Evolutionary conservation across 2,113 vertebrate species (phyloP).

Genomic region (Embiotoca jacksoni): DNA sequence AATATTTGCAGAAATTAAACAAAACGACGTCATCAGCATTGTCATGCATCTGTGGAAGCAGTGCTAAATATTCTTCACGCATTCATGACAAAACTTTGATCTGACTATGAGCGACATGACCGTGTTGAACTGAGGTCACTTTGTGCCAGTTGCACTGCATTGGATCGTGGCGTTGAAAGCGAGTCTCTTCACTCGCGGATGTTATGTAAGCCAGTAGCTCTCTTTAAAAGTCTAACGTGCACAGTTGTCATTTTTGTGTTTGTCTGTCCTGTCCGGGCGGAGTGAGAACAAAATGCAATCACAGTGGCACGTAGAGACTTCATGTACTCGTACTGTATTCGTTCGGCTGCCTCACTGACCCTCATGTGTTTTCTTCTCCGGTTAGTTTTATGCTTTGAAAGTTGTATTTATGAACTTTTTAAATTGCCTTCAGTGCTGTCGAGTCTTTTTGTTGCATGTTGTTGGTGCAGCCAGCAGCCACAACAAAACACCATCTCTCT

Average conservation of each 20-base stretch:
- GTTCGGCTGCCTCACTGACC: not conserved
- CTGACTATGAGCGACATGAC: no score
- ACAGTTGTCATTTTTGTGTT: conserved; percentile 31
- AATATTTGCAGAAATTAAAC: no score
- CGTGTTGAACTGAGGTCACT: no score
- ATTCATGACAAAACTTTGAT: no score
- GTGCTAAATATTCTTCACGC: no score
- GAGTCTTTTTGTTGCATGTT: no score
- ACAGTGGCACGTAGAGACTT: conserved; percentile 33
- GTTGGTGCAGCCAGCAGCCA: no score
- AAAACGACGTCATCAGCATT: no score
- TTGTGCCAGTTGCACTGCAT: not conserved
- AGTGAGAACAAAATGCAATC: conserved; percentile 42
- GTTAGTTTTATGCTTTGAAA: not conserved
- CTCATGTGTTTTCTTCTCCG: not conserved
- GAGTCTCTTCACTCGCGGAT: not conserved
- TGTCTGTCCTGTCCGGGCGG: conserved; percentile 35
- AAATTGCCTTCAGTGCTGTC: no score
- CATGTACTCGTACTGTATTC: conserved; percentile 14
- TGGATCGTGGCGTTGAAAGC: not conserved
- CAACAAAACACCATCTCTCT: no score
- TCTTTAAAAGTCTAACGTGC: conserved; percentile 25
- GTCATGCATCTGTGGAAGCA: no score
- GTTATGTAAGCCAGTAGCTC: conserved; percentile 47
- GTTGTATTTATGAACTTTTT: no score